phyloP scores from a whole-genome alignment of 2,797 vertebrate species.

The Mycteria americana region DNA sequence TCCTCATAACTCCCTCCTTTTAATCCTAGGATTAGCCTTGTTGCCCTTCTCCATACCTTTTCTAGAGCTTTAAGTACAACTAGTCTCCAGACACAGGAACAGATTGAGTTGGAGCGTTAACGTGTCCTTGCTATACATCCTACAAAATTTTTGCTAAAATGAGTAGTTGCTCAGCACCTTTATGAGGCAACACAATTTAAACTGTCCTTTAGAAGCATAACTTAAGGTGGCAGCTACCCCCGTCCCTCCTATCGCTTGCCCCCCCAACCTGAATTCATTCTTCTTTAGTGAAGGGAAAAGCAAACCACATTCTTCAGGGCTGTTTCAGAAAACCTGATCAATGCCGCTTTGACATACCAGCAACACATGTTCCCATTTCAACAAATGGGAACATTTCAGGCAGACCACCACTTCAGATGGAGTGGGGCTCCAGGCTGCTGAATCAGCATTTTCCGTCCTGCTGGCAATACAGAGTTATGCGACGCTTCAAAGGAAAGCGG shows the following conservation, averaged over 20 bases:
- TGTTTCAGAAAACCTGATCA: neutral
- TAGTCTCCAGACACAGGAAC: neutral
- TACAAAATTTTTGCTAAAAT: neutral
- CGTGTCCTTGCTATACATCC: neutral
- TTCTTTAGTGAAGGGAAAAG: neutral
- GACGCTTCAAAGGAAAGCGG: slow-evolving; percentile 26
- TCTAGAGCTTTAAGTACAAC: slow-evolving; percentile 31
- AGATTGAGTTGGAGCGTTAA: neutral
- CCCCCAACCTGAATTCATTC: neutral
- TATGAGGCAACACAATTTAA: neutral
- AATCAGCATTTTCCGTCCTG: slow-evolving; percentile 70
- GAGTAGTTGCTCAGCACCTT: neutral
- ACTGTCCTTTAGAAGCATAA: neutral
- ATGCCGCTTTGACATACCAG: slow-evolving; percentile 13
- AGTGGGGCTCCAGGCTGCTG: slow-evolving; percentile 66
- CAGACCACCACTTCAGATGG: slow-evolving; percentile 61
- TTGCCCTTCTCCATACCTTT: slow-evolving; percentile 18
- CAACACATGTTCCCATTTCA: slow-evolving; percentile 54
- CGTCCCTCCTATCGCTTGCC: rapidly evolving
- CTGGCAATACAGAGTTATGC: slow-evolving; percentile 30
- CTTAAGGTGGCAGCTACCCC: neutral
- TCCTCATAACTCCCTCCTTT: slow-evolving; percentile 55
- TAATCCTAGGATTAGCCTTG: slow-evolving; percentile 62
- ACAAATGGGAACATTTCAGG: slow-evolving; percentile 9
- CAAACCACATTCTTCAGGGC: neutral